These are phyloP conservation scores for Acanthurus leucopareius DNA, from an alignment of 2,797 vertebrate species.

Conservation along the genomic window DNA sequence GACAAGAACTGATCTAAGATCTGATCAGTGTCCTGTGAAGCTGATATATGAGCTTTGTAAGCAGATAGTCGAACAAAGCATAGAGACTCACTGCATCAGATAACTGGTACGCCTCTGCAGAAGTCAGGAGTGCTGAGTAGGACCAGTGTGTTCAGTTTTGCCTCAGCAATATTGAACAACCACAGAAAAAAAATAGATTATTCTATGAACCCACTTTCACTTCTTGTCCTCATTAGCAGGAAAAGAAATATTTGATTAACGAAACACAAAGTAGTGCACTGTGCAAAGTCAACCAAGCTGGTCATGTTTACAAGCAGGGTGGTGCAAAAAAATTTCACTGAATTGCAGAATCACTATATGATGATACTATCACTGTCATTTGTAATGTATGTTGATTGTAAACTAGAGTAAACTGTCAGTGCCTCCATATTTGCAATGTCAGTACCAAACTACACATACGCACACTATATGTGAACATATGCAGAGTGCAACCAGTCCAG, in stretches of 20 bases:
- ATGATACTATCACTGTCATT: too few species aligned
- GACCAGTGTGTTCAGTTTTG: background rate
- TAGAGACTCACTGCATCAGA: conserved; percentile 44
- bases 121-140: conserved; percentile 23
- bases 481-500: background rate
- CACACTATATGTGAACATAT: background rate
- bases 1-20: conserved; percentile 44
- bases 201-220: background rate
- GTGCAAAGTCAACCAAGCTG: background rate
- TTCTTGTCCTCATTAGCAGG: conserved; percentile 11
- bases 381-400: too few species aligned
- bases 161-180: background rate
- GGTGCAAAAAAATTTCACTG: background rate
- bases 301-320: background rate
- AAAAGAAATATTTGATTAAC: conserved; percentile 4
- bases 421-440: background rate
- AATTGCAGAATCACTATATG: too few species aligned
- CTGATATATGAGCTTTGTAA: conserved; percentile 64
- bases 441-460: conserved; percentile 8
- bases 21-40: conserved; percentile 61
- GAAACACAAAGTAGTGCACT: background rate
- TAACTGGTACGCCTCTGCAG: conserved; percentile 31
- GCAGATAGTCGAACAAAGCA: conserved; percentile 54
- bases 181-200: background rate
- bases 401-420: background rate